Conservation (phyloP, 2,888 invertebrate species). For the Eupelmus urozonus region DNA sequence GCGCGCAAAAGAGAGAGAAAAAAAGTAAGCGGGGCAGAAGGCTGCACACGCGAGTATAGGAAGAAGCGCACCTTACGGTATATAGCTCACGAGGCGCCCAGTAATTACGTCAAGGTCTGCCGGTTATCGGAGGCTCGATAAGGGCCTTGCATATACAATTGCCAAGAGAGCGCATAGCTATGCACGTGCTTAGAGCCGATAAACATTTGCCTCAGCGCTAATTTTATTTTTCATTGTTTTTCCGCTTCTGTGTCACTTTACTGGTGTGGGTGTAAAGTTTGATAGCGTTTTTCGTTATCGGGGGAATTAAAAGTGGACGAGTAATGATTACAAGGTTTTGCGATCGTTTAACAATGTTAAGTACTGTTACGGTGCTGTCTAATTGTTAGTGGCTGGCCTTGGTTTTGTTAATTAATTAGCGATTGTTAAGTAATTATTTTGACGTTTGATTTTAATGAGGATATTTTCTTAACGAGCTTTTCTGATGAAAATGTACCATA, state of each 20-base stretch:
- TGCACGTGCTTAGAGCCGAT: neutral
- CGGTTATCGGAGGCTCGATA: slow-evolving; percentile 52
- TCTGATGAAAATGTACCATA: no score
- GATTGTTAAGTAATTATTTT: no score
- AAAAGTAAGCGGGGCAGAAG: neutral
- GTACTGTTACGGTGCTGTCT: no score
- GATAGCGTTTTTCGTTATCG: no score
- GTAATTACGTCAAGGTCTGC: slow-evolving; percentile 56
- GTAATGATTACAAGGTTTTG: neutral
- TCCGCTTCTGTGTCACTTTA: neutral
- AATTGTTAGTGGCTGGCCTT: no score
- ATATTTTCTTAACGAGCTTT: no score
- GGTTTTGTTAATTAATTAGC: no score
- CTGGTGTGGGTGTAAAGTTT: no score
- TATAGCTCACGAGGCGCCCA: slow-evolving; percentile 22
- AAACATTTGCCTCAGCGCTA: neutral
- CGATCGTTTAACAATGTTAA: no score
- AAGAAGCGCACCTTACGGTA: neutral
- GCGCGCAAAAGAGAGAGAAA: neutral
- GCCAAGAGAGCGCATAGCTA: neutral
- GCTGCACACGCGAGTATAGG: no score
- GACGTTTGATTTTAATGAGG: no score
- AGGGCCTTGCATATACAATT: slow-evolving; percentile 21
- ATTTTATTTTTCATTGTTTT: neutral
- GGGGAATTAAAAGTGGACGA: neutral